These are phyloP conservation scores for Brotula barbata DNA, from an alignment of 2,797 vertebrate genomes.

Conservation along the genomic window DNA sequence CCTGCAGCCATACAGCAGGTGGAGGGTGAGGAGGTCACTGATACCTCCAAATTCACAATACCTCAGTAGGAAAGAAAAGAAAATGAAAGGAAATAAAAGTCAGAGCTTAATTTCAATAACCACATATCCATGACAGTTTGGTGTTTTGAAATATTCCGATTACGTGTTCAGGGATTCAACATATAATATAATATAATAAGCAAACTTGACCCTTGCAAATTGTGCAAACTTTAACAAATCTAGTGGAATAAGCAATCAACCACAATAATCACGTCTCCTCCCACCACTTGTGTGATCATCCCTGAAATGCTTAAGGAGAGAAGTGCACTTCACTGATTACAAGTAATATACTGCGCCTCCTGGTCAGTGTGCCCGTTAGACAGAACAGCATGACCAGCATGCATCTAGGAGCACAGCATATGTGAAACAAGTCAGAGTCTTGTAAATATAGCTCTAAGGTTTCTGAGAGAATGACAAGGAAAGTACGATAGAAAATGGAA, in stretches of 20 bases:
- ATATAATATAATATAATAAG: no score
- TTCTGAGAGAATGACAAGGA: constrained; percentile 27
- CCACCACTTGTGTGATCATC: constrained; percentile 2
- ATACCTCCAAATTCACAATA: no score
- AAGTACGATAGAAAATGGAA: not conserved
- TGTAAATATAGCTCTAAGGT: constrained; percentile 12
- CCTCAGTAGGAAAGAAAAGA: no score
- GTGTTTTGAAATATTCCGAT: not conserved
- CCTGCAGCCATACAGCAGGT: constrained; percentile 4
- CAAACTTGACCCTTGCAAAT: constrained; percentile 26
- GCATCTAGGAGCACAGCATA: constrained; percentile 18
- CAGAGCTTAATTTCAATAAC: not conserved
- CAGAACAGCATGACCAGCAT: constrained; percentile 16
- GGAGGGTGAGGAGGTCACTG: constrained; percentile 11
- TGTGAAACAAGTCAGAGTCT: constrained; percentile 13
- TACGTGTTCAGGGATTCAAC: no score
- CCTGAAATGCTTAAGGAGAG: constrained; percentile 1
- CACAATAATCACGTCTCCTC: constrained; percentile 3
- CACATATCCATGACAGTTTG: not conserved
- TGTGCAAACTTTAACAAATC: constrained; percentile 10
- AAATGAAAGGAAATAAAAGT: not conserved
- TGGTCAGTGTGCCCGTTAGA: constrained; percentile 8
- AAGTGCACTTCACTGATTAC: constrained; percentile 8
- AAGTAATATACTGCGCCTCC: constrained; percentile 1
- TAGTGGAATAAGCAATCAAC: constrained; percentile 7